phyloP scores from a whole-genome alignment of 2,888 invertebrate species.

The Mechanitis messenoides region DNA sequence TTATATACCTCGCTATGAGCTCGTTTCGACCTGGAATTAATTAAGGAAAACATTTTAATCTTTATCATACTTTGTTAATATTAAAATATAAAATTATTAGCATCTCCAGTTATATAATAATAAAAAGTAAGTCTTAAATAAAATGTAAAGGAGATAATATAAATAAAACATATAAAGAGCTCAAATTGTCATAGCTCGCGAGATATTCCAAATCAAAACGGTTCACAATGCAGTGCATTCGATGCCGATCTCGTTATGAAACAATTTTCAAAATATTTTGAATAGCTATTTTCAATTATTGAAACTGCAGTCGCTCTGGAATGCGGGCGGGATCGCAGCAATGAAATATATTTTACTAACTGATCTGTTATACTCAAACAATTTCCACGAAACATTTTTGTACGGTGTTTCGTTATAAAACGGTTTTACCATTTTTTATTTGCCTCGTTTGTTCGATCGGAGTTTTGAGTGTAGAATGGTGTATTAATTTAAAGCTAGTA shows the following conservation, averaged over 20 bases:
- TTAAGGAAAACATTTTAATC: constrained; percentile 8
- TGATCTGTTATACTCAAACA: constrained; percentile 14
- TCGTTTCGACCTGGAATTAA: constrained; percentile 96
- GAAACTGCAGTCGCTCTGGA: constrained; percentile 65
- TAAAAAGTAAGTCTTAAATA: no score
- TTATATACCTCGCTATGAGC: constrained; percentile 99
- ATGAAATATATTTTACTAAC: constrained; percentile 35
- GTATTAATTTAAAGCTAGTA: constrained; percentile 57
- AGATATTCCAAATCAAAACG: constrained; percentile 57
- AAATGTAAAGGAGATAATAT: no score
- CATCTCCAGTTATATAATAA: no score
- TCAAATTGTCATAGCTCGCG: constrained; percentile 56
- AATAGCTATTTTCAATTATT: constrained; percentile 75
- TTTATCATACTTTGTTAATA: no score
- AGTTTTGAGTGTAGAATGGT: constrained; percentile 30
- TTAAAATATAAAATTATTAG: no score
- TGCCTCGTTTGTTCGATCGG: constrained; percentile 1
- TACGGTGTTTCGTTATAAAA: not conserved
- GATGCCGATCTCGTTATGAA: constrained; percentile 63
- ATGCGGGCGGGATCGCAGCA: constrained; percentile 56
- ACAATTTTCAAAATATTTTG: constrained; percentile 77
- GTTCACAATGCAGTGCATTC: constrained; percentile 53
- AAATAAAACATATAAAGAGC: constrained; percentile 24
- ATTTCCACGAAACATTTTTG: constrained; percentile 5
- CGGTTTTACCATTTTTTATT: constrained; percentile 1